Evolutionary conservation across 1,140 invertebrate species (phyloP).

Genomic region (Polyergus mexicanus): DNA sequence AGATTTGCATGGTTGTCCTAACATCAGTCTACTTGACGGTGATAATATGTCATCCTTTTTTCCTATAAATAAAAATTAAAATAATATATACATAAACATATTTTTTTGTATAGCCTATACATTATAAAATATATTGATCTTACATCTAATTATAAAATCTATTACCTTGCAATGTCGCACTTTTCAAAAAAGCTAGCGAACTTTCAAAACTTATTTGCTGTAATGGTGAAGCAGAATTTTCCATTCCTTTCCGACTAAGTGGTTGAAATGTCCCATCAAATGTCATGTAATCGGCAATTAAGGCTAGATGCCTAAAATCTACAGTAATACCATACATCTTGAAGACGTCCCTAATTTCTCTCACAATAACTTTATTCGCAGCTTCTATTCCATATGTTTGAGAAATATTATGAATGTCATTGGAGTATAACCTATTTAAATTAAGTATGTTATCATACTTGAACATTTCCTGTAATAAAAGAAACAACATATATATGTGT

Average conservation of each 20-base stretch:
- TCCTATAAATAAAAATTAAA: conserved; percentile 84
- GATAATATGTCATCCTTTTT: conserved; percentile 92
- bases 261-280: conserved; percentile 96
- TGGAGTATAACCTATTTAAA: conserved; percentile 95
- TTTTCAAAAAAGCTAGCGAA: conserved; percentile 94
- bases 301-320: conserved; percentile 96
- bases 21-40: conserved; percentile 95
- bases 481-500: conserved; percentile 14
- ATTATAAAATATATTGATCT: too few species aligned
- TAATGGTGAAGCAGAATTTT: conserved; percentile 94
- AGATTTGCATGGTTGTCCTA: conserved; percentile 93
- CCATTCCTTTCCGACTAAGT: conserved; percentile 96
- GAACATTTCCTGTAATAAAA: conserved; percentile 91
- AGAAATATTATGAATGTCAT: conserved; percentile 97
- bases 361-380: conserved; percentile 95
- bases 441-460: conserved; percentile 94
- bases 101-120: too few species aligned
- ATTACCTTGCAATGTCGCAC: conserved; percentile 91
- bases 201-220: conserved; percentile 99
- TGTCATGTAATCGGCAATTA: conserved; percentile 99
- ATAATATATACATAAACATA: conserved; percentile 24
- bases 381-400: conserved; percentile 98
- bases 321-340: conserved; percentile 98
- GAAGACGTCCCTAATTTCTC: conserved; percentile 97
- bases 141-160: neutral